Evolutionary conservation across 2,113 vertebrate genomes (phyloP).

Genomic region (Abramis brama): DNA sequence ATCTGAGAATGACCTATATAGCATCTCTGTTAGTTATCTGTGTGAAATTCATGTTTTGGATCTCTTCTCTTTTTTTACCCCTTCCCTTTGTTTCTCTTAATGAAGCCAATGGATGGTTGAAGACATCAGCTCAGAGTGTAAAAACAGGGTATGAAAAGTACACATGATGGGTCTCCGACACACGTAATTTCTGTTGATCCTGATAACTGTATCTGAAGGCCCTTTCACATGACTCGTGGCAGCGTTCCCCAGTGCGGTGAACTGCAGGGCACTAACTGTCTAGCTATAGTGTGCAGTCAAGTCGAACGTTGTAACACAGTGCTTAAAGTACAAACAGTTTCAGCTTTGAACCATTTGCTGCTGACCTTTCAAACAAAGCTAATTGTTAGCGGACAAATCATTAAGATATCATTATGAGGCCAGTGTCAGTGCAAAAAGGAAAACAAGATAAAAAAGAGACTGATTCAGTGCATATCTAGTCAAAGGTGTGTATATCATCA

Average conservation of each 20-base stretch:
- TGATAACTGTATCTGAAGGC: conserved; percentile 4
- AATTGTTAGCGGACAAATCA: neutral
- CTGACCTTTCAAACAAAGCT: neutral
- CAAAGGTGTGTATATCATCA: no score
- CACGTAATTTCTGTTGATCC: conserved; percentile 4
- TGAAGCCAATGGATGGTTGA: conserved; percentile 63
- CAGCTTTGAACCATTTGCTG: neutral
- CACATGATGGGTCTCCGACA: conserved; percentile 46
- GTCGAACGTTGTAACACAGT: neutral
- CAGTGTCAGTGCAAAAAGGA: neutral
- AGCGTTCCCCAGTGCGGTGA: neutral
- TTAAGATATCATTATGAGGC: neutral
- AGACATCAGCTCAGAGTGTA: conserved; percentile 61
- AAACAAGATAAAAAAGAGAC: no score
- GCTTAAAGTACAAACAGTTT: neutral
- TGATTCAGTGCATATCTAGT: no score
- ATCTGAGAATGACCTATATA: neutral
- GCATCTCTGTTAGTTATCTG: neutral
- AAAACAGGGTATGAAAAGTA: conserved; percentile 63
- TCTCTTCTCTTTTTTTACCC: conserved; percentile 32
- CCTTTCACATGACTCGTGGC: conserved; percentile 35
- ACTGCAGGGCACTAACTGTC: neutral
- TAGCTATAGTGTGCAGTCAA: neutral
- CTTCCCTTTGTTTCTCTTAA: conserved; percentile 43
- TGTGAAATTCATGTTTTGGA: conserved; percentile 1